These are phyloP conservation scores for Sebastes variabilis DNA, from an alignment of 2,797 vertebrate species.

Conservation along the genomic window DNA sequence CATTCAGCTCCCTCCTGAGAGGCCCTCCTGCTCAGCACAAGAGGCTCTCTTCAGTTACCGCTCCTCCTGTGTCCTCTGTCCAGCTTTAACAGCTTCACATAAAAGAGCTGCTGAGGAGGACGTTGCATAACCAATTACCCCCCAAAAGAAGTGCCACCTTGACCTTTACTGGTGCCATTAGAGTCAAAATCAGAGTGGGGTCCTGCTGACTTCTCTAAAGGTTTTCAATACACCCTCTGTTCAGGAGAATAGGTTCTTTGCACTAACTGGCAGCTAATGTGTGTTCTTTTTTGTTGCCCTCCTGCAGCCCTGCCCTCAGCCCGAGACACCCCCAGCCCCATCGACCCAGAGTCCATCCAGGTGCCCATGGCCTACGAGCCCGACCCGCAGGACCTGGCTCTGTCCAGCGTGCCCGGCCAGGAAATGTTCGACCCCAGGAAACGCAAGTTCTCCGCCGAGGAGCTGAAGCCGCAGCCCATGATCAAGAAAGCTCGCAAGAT, in stretches of 20 bases:
- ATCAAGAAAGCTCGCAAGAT: constrained; percentile 98
- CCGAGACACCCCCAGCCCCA: constrained; percentile 94
- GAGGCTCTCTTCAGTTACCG: neutral
- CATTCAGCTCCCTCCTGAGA: neutral
- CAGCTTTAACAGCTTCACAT: neutral
- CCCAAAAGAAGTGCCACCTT: neutral
- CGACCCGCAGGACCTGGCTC: constrained; percentile 94
- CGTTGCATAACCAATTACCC: neutral
- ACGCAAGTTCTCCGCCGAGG: constrained; percentile 94
- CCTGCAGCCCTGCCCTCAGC: constrained; percentile 83
- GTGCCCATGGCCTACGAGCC: constrained; percentile 93
- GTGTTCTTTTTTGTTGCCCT: accelerated
- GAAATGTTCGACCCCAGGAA: constrained; percentile 98
- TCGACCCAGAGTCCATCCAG: constrained; percentile 96
- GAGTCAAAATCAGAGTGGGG: neutral
- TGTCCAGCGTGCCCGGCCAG: constrained; percentile 97
- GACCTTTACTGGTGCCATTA: neutral
- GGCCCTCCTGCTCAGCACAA: neutral
- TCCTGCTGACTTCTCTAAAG: neutral
- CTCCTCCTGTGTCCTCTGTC: neutral
- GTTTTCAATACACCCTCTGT: neutral
- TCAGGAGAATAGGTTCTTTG: neutral
- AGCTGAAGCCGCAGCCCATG: constrained; percentile 98
- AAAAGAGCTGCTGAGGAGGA: neutral
- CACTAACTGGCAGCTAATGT: neutral